Conservation (phyloP, 2,888 invertebrate genomes). For the Teinopalpus imperialis region DNA sequence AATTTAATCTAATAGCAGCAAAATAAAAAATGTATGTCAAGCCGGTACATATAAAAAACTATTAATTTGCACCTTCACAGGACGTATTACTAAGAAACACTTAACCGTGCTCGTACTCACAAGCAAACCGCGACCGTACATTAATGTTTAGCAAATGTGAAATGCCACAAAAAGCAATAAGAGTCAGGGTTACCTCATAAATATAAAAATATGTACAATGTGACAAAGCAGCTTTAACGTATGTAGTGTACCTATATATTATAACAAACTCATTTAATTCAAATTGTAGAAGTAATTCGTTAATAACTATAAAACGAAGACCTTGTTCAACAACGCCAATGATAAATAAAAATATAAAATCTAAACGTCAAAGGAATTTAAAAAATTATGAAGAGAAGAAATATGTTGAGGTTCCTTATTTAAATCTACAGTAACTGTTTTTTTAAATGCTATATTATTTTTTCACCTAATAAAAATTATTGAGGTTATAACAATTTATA, state of each 20-base stretch:
- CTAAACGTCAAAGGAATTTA: too few relatives aligned
- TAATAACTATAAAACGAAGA: not conserved
- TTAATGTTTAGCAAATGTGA: conserved; percentile 62
- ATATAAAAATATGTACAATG: conserved; percentile 54
- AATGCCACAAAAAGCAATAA: conserved; percentile 61
- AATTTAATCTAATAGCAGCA: too few relatives aligned
- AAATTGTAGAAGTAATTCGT: not conserved
- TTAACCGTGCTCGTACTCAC: conserved; percentile 42
- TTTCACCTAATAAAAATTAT: too few relatives aligned
- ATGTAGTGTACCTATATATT: not conserved
- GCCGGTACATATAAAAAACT: conserved; percentile 20
- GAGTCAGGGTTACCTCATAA: conserved; percentile 38
- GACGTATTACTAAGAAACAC: conserved; percentile 55
- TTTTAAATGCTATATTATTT: too few relatives aligned
- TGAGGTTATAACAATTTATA: too few relatives aligned
- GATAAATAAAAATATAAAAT: too few relatives aligned
- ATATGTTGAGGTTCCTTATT: too few relatives aligned
- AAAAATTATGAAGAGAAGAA: too few relatives aligned
- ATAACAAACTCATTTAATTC: not conserved
- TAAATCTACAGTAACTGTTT: too few relatives aligned
- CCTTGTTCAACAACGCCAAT: too few relatives aligned
- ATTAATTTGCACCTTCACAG: conserved; percentile 38
- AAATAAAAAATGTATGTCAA: conserved; percentile 13
- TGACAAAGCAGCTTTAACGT: not conserved
- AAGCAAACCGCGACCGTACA: conserved; percentile 62